Percentiles rank a stretch among this genome's conserved stretches.
Conservation (phyloP, 2,113 vertebrate genomes). For the Leucoraja erinaceus region DNA sequence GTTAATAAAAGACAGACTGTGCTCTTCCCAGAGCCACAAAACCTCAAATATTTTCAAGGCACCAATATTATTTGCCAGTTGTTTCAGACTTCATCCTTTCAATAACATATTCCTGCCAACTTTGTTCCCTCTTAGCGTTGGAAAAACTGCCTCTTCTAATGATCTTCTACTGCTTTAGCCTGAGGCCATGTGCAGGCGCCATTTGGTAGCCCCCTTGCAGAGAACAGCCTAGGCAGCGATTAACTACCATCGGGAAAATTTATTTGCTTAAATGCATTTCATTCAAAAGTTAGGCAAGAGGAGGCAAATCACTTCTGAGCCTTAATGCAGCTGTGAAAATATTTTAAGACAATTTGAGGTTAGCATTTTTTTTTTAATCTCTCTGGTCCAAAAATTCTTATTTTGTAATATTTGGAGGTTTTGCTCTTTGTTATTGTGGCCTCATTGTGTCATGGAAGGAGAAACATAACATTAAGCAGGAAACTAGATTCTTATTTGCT, state of each 20-base stretch:
- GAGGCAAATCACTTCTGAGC: background rate
- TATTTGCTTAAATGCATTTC: background rate
- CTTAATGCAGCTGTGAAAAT: background rate
- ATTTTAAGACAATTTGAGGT: background rate
- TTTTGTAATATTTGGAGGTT: background rate
- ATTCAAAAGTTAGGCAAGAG: background rate
- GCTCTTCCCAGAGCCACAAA: background rate
- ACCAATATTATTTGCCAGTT: background rate
- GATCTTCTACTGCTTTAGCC: background rate
- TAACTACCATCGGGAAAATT: background rate
- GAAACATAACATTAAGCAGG: background rate
- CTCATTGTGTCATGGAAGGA: background rate
- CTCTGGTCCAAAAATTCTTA: background rate
- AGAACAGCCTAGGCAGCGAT: background rate
- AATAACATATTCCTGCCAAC: background rate
- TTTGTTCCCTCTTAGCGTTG: background rate
- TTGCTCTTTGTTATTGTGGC: background rate
- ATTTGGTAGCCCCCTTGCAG: background rate
- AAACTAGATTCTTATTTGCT: background rate
- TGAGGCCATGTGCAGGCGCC: background rate
- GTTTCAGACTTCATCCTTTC: background rate
- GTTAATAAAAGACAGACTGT: background rate
- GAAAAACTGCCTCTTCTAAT: background rate
- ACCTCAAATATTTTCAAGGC: background rate
- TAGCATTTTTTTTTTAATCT: background rate